Percentiles rank a stretch among this genome's conserved stretches.
Conservation (phyloP, 64 coral and sea anemone species). For the Catalaphyllia jardinei region DNA sequence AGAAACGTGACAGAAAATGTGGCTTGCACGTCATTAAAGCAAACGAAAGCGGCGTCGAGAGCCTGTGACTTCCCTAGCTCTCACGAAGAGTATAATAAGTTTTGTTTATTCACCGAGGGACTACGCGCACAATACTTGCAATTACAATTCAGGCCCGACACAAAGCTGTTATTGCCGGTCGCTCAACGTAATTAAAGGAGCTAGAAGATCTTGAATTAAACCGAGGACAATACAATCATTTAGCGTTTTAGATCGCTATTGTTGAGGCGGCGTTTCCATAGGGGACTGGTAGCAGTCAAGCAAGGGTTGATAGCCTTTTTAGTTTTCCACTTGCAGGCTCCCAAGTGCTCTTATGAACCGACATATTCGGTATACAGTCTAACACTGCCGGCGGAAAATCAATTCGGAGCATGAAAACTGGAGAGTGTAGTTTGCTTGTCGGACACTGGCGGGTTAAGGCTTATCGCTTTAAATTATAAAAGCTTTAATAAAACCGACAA, state of each 20-base stretch:
- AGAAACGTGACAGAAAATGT: conserved; percentile 19
- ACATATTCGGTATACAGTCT: background rate
- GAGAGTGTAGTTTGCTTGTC: background rate
- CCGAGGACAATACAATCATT: conserved; percentile 94
- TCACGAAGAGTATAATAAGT: background rate
- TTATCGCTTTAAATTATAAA: background rate
- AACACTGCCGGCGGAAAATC: background rate
- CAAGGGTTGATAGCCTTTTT: conserved; percentile 65
- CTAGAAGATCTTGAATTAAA: conserved; percentile 86
- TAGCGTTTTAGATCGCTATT: conserved; percentile 87
- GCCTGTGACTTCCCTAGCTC: background rate
- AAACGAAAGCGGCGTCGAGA: background rate
- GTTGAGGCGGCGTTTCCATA: conserved; percentile 76
- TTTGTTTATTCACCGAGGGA: conserved; percentile 59
- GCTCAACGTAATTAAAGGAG: conserved; percentile 75
- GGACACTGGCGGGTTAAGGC: background rate
- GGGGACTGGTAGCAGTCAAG: background rate
- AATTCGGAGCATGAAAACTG: background rate
- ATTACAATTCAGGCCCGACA: conserved; percentile 67
- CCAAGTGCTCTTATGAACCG: background rate
- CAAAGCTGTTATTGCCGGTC: conserved; percentile 66
- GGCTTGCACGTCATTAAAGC: background rate
- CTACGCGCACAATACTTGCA: conserved; percentile 73
- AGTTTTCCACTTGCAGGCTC: conserved; percentile 40
- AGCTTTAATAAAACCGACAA: background rate